phyloP scores from a whole-genome alignment of 2,888 invertebrate species.

The Pachydiplax longipennis region DNA sequence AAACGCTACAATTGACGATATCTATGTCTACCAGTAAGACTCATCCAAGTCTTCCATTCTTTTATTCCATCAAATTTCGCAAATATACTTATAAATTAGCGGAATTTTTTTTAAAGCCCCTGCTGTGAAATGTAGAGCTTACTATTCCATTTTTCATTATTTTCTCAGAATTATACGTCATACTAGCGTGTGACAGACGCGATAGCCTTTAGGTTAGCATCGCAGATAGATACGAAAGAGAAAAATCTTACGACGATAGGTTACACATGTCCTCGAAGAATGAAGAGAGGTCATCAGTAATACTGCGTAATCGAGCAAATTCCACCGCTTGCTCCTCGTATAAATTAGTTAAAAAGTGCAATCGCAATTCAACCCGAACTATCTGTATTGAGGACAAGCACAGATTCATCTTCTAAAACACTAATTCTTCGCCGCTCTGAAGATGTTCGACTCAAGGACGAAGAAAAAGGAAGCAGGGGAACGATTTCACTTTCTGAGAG shows the following conservation, averaged over 20 bases:
- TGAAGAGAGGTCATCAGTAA: not conserved
- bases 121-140: not conserved
- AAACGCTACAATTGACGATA: too few species aligned
- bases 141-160: not conserved
- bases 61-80: not conserved
- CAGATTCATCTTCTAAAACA: not conserved
- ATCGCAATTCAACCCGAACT: not conserved
- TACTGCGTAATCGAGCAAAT: not conserved
- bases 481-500: not conserved
- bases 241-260: not conserved
- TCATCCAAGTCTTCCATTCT: too few species aligned
- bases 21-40: too few species aligned
- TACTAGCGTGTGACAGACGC: not conserved
- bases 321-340: not conserved
- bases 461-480: not conserved
- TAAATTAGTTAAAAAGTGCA: not conserved
- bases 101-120: not conserved
- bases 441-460: not conserved
- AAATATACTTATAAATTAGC: not conserved
- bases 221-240: not conserved
- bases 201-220: not conserved
- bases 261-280: not conserved
- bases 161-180: not conserved
- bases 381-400: not conserved
- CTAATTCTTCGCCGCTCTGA: not conserved